Conservation (phyloP, 2,113 vertebrate genomes). For the Aramus guarauna region DNA sequence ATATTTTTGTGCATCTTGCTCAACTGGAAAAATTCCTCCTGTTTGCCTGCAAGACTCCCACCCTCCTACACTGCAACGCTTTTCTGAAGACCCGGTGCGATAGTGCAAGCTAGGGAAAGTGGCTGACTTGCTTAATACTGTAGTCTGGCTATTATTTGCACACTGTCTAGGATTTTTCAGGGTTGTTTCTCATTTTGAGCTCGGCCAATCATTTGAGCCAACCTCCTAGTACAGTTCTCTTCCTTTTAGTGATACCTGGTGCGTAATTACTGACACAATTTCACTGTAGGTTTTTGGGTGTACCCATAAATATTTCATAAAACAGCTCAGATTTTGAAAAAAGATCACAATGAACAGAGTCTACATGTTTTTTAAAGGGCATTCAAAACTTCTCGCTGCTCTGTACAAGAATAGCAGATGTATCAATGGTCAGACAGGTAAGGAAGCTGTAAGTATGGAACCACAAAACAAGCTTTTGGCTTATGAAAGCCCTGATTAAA, state of each 20-base stretch:
- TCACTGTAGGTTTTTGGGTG: not conserved
- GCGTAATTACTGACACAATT: not conserved
- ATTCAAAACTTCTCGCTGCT: not conserved
- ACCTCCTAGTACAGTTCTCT: not conserved
- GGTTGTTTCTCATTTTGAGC: not conserved
- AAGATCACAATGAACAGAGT: not conserved
- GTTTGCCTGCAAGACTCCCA: not conserved
- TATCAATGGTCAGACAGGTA: not conserved
- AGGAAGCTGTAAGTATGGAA: not conserved
- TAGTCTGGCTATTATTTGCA: not conserved
- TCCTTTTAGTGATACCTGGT: not conserved
- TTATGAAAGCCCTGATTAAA: not conserved
- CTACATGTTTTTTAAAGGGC: not conserved
- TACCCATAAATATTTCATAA: not conserved
- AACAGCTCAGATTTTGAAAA: not conserved
- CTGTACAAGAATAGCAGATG: not conserved
- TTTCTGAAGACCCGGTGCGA: not conserved
- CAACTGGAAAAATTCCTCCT: not conserved
- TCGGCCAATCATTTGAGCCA: not conserved
- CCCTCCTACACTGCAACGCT: not conserved
- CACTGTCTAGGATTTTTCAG: not conserved
- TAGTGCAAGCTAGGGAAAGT: not conserved
- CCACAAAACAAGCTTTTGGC: not conserved
- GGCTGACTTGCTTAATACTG: not conserved
- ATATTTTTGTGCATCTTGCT: not conserved